Evolutionary conservation across 2,113 vertebrate species (phyloP), one percentile per base, ranked within the genome.

Genomic region (Tupaia chinensis): DNA sequence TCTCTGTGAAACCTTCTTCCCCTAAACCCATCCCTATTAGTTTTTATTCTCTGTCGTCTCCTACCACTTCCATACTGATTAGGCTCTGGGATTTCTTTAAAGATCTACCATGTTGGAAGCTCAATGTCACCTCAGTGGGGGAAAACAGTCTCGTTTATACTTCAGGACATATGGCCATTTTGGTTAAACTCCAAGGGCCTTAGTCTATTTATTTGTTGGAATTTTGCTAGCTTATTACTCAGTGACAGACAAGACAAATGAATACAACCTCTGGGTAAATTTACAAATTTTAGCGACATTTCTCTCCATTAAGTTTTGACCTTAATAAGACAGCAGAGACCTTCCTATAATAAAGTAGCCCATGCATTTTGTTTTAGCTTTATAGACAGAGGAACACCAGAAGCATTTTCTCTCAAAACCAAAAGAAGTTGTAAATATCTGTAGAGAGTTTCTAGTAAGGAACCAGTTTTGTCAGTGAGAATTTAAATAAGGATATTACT

Each of bases 291-390:
- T 89, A 91, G 29, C 85, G 60, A 87, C 76, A 97, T 89, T 97
- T 96, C 69, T 98, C 69, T 95, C 83, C 29, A 89, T 95, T 97
- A 97, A 89, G n/a, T 68, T 96, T 97, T 94, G 61, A 73, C 76
- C 80, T 78, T 96, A 87, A 53, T 93, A 96, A 93, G 61, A 95
- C 25, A 91, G 72, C 69, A 88, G 66, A 7, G 68, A 87, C 23
- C 27, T 96, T 96, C 73, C 81, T 68, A 87, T 56, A 93, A 89
- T 95, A 89, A 93, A 95, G 86, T 83, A 78, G 29, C 53, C 16
- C 23, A 79, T 87, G 63, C 10, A 73, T 34, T 91, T 83, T 85
- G 20, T 92, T 94, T 97, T 76, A 87, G 34, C 73, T 95, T 96
- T 95, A 83, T 82, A 76, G 68, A 66, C 60, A 96, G 87, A 89